A percentile compares a stretch with the other conserved stretches of the same genome.
phyloP scores from a whole-genome alignment of 2,113 vertebrate genomes.

The human (Homo sapiens) region DNA sequence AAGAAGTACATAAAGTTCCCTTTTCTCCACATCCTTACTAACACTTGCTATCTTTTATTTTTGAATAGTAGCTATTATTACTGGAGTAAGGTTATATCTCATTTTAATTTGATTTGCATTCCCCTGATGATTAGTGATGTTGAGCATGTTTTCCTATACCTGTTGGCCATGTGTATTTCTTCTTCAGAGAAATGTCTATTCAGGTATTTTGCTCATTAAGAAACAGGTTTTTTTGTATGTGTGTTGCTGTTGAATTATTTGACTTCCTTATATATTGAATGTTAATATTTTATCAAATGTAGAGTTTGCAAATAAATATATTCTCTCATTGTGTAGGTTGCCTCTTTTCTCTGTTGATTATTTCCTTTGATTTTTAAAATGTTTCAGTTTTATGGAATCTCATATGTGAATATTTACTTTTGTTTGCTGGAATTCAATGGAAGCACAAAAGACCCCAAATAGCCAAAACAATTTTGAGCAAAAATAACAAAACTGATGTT shows the following conservation, averaged over 20 bases:
- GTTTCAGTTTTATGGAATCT: background rate
- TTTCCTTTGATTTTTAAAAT: background rate
- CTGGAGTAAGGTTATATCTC: background rate
- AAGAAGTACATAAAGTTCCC: background rate
- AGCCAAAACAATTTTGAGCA: background rate
- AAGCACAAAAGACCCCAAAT: background rate
- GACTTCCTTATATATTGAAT: background rate
- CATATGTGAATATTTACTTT: background rate
- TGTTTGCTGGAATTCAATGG: background rate
- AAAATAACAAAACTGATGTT: background rate
- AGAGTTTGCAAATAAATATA: background rate
- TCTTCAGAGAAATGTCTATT: background rate
- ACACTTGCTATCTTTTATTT: background rate
- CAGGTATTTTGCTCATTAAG: background rate
- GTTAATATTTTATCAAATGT: background rate
- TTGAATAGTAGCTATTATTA: background rate
- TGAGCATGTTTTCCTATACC: background rate
- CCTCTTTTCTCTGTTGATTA: background rate
- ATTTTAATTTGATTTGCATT: background rate
- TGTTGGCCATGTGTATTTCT: background rate
- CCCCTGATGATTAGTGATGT: background rate
- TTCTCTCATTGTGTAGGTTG: background rate
- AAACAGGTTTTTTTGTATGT: background rate
- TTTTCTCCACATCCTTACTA: background rate
- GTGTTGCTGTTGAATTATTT: background rate